Evolutionary conservation across 2,113 vertebrate genomes (phyloP).

Genomic region (Zosterops borbonicus): DNA sequence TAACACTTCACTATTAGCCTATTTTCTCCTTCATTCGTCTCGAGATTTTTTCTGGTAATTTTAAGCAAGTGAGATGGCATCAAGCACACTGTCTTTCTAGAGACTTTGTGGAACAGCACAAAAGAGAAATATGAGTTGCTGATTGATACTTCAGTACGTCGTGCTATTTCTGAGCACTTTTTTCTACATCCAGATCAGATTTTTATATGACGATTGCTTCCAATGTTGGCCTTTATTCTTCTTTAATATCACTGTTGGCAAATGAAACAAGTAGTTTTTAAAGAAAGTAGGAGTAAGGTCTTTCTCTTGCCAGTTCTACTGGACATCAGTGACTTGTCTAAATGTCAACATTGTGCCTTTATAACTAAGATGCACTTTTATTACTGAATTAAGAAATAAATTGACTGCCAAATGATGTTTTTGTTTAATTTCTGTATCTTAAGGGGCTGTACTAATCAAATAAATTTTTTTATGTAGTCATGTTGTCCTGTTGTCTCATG

Average conservation of each 20-base stretch:
- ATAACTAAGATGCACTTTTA: not conserved
- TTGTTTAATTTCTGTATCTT: not conserved
- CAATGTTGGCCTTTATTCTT: not conserved
- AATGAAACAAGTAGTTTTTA: not conserved
- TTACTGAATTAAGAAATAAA: not conserved
- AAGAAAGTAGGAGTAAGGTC: not conserved
- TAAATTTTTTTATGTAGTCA: not conserved
- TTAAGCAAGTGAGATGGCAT: not conserved
- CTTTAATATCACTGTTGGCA: not conserved
- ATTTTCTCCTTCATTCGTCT: not conserved
- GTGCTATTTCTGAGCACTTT: not conserved
- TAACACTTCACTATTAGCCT: not conserved
- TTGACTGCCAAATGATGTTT: not conserved
- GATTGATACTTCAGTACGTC: not conserved
- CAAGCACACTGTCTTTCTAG: not conserved
- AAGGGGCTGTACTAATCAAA: not conserved
- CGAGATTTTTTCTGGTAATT: not conserved
- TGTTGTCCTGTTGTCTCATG: not conserved
- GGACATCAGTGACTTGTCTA: not conserved
- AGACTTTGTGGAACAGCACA: not conserved
- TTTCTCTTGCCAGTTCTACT: not conserved
- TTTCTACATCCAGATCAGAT: not conserved
- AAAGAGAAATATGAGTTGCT: not conserved
- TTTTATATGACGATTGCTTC: not conserved
- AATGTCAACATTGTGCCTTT: not conserved